Base-by-base conservation (phyloP, 2,797 vertebrate species). In the Phaenicophaeus curvirostris region DNA sequence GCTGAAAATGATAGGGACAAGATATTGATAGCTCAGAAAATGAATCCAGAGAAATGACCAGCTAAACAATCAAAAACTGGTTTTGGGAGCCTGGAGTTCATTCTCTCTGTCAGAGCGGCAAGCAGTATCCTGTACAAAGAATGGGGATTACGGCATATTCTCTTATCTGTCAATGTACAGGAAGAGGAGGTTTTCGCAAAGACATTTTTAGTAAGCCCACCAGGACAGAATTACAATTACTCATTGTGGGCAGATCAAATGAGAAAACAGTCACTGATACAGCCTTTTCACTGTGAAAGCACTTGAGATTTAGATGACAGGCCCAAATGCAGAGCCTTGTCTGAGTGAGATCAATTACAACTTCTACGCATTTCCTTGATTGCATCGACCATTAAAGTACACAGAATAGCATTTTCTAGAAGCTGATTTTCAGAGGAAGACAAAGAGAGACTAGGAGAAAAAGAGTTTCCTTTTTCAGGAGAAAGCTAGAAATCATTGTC, bases 211-310 rank as follows among this genome's bases (percentile, higher is more conserved):
- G 59, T 75, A 93, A 94, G 28, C 71, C 33, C 85, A 94, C 69
- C 28, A 77, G 74, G 62, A 94, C 61, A 90, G 85, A 96, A 95
- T 83, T 87, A 86, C 65, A 93, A 92, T 94, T 90, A 51, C 50
- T 82, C 77, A 77, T 73, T 78, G 39, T 76, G 33, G 86, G 19
- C 65, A 81, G 73, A 95, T 90, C 72, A 90, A 93, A 94, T 89
- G 35, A 94, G 93, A 93, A 82, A 92, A 68, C 15, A 1, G 0
- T 69, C 79, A 61, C 67, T 61, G 76, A 72, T 53, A 44, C 31
- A 72, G 53, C 48, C 14, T 87, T 95, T 91, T 59, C 4, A 28
- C 87, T 94, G 63, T 18, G 48, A 79, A 63, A 89, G 86, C 78
- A 86, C 20, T 89, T 41, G 62, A 33, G 41, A 75, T 72, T 44